A percentile compares a stretch with the other conserved stretches of the same genome.
Evolutionary conservation across 1,140 invertebrate species (phyloP).

Genomic region (Drosophila kohkoa): DNA sequence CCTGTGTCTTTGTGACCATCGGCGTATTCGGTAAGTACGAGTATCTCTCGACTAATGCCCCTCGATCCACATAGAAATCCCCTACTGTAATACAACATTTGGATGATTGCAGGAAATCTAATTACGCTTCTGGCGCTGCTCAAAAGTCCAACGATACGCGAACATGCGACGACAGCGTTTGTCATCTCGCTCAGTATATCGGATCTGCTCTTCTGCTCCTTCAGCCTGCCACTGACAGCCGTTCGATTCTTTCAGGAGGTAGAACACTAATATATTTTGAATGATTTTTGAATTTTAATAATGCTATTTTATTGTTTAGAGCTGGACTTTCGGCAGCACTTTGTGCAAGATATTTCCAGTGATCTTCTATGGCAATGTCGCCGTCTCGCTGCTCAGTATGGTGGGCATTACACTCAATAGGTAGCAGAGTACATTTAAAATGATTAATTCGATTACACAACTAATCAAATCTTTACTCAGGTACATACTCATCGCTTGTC

Average conservation of each 20-base stretch:
- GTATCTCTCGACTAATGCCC: neutral
- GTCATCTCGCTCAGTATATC: slow-evolving; percentile 94
- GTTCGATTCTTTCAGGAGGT: slow-evolving; percentile 91
- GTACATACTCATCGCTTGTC: slow-evolving; percentile 92
- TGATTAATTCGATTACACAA: neutral
- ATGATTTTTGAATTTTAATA: neutral
- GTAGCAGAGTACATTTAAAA: slow-evolving; percentile 84
- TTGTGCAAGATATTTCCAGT: slow-evolving; percentile 94
- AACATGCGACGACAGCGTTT: slow-evolving; percentile 94
- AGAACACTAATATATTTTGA: neutral
- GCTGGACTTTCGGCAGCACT: slow-evolving; percentile 92
- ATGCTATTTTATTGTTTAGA: slow-evolving; percentile 43
- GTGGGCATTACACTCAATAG: slow-evolving; percentile 95
- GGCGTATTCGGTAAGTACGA: slow-evolving; percentile 92
- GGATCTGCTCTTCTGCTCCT: slow-evolving; percentile 93
- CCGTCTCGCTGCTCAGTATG: slow-evolving; percentile 94
- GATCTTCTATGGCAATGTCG: slow-evolving; percentile 95
- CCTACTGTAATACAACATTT: neutral
- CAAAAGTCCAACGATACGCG: slow-evolving; percentile 90
- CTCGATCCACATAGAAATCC: neutral
- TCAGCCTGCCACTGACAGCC: slow-evolving; percentile 94
- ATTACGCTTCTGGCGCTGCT: slow-evolving; percentile 91
- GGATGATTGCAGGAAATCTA: slow-evolving; percentile 89
- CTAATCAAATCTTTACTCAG: slow-evolving; percentile 84
- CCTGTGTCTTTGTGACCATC: slow-evolving; percentile 91